phyloP scores from a whole-genome alignment of 2,797 vertebrate species.

The Borostomias antarcticus region DNA sequence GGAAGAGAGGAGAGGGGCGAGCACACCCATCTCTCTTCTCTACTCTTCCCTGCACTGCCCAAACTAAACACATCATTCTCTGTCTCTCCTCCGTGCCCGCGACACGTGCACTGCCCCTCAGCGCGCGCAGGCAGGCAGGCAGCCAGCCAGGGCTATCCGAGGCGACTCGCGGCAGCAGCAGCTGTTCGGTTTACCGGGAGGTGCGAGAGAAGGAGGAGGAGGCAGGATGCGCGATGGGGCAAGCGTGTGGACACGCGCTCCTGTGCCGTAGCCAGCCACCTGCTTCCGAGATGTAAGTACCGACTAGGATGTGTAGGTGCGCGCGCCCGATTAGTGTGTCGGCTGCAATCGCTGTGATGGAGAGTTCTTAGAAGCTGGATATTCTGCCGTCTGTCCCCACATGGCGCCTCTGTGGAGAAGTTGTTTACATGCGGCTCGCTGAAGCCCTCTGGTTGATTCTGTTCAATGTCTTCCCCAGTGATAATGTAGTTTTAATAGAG shows the following conservation, averaged over 20 bases:
- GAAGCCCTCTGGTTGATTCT: no score
- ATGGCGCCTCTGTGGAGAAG: no score
- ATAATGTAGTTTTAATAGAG: no score
- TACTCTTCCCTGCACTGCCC: constrained; percentile 11
- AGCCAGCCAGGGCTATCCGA: constrained; percentile 20
- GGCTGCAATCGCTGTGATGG: background rate
- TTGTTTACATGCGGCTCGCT: no score
- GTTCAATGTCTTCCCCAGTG: no score
- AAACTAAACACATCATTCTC: constrained; percentile 30
- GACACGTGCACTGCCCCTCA: background rate
- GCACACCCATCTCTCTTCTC: constrained; percentile 46
- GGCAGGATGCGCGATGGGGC: constrained; percentile 93
- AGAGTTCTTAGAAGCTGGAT: no score
- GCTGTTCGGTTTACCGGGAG: constrained; percentile 58
- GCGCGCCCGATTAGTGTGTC: background rate
- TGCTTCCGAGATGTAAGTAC: constrained; percentile 86
- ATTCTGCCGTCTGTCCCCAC: no score
- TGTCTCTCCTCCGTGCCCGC: background rate
- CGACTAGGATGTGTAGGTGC: constrained; percentile 19
- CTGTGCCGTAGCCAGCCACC: constrained; percentile 93
- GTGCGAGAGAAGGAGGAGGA: no score
- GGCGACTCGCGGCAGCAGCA: constrained; percentile 34
- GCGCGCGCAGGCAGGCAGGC: constrained; percentile 22
- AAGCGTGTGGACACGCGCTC: constrained; percentile 96
- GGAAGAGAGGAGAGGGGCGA: constrained; percentile 1